phyloP scores from a whole-genome alignment of 2,888 invertebrate species.

The Tipula unca region DNA sequence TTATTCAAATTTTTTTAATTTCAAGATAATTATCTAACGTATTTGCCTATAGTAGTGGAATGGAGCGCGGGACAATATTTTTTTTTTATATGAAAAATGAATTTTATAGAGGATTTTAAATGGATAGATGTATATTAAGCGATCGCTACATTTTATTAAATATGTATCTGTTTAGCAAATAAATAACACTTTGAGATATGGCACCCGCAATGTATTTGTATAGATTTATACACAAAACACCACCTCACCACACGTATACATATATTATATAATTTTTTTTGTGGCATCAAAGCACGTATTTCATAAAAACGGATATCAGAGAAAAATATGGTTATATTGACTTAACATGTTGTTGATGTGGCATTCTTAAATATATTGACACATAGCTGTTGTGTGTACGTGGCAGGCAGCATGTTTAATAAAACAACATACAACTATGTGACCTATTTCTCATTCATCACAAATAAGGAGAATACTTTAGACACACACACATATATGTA shows the following conservation, averaged over 20 bases:
- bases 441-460: neutral
- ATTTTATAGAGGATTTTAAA: neutral
- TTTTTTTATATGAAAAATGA: neutral
- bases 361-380: neutral
- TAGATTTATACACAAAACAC: neutral
- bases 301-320: conserved; percentile 14
- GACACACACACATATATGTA: neutral
- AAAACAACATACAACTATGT: neutral
- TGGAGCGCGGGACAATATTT: neutral
- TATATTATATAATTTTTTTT: neutral
- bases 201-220: neutral
- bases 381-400: neutral
- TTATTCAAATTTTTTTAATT: neutral
- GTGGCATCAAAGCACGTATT: neutral
- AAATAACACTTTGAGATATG: neutral
- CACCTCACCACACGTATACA: too few species aligned
- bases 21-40: neutral
- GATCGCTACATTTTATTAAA: neutral
- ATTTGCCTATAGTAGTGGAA: neutral
- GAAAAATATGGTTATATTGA: neutral
- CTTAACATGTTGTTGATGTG: neutral
- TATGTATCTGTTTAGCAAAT: neutral
- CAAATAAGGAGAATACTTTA: neutral
- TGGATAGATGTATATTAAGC: neutral
- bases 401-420: neutral